A percentile compares a stretch with the other conserved stretches of the same genome.
These are phyloP conservation scores for Notamacropus eugenii DNA, from an alignment of 2,797 vertebrate species.

Conservation along the genomic window DNA sequence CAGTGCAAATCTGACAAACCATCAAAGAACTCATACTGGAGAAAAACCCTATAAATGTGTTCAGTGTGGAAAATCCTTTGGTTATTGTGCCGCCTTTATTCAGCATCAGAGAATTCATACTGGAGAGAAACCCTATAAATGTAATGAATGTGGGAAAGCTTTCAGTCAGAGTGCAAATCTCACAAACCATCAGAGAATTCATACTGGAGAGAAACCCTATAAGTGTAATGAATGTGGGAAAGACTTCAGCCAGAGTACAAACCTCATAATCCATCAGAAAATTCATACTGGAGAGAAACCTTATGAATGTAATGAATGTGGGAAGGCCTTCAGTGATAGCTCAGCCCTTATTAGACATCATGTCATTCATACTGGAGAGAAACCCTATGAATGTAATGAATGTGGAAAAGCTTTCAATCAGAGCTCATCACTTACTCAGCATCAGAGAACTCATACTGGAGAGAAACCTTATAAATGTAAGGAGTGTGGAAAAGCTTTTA, in stretches of 20 bases:
- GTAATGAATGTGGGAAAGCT: neutral
- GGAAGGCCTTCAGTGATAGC: slow-evolving; percentile 38
- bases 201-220: slow-evolving; percentile 35
- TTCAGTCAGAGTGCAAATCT: neutral
- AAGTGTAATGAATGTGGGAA: slow-evolving; percentile 21
- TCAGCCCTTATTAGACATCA: slow-evolving; percentile 11
- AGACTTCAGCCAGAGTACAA: slow-evolving; percentile 31
- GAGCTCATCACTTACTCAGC: neutral
- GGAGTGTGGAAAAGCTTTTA: slow-evolving; percentile 2
- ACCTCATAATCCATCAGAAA: slow-evolving; percentile 17
- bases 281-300: slow-evolving; percentile 20
- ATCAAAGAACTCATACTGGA: slow-evolving; percentile 46
- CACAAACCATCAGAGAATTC: slow-evolving; percentile 29
- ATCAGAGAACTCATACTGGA: slow-evolving; percentile 23
- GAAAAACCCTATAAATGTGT: slow-evolving; percentile 39
- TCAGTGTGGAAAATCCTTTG: slow-evolving; percentile 13
- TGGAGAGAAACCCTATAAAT: slow-evolving; percentile 1
- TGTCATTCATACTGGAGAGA: slow-evolving; percentile 28
- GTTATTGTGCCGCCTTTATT: neutral
- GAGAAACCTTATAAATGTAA: slow-evolving; percentile 27
- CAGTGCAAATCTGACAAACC: slow-evolving; percentile 39
- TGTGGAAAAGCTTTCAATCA: slow-evolving; percentile 36
- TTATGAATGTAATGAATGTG: slow-evolving; percentile 22
- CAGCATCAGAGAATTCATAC: neutral
- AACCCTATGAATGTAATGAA: neutral